Base-by-base conservation (phyloP, 2,113 vertebrate genomes). In the Callospermophilus lateralis region DNA sequence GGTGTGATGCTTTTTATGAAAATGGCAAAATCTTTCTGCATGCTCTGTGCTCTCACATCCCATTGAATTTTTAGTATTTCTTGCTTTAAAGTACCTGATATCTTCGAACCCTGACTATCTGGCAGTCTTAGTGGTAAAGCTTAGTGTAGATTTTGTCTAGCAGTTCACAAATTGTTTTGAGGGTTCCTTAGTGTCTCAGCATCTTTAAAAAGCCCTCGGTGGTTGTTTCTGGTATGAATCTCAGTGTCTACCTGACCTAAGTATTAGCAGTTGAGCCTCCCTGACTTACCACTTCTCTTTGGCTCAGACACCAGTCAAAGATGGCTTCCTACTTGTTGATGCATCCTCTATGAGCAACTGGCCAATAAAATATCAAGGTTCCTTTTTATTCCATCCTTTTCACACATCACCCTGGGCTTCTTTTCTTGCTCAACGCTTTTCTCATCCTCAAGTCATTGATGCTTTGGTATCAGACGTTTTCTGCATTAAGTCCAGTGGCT, bases 141-240 rank as follows among this genome's bases (percentile, higher is more conserved):
- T 80, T 65, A 61, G 55, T 30, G 26, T 93, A 45, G 65, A n/a
- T 87, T 78, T 86, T 53, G 68, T 45, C 86, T 67, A 73, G 51
- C 34, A 81, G n/a, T 73, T 90, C 63, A 73, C 24, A 72, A 80
- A 32, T 84, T 96, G 61, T 89, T 77, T 92, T 11, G 0, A 28
- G 79, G 73, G 10, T 84, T 19, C 48, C 34, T 76, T 17, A 80
- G 72, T 39, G 4, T 61, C n/a, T 70, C 58, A 12, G 15, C 2
- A 9, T 67, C 51, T 92, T 86, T 80, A 77, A 55, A 77, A 83
- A 77, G 42, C 37, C 58, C 48, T 91, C 51, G 39, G n/a, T 30
- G 20, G 15, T 84, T 84, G 24, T 45, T 65, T 80, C 72, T 95
- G 63, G 87, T 95, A 63, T 55, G 87, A 55, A 90, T 74, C 45